phyloP scores from a whole-genome alignment of 2,113 vertebrate species.

The Onychorhynchus coronatus region DNA sequence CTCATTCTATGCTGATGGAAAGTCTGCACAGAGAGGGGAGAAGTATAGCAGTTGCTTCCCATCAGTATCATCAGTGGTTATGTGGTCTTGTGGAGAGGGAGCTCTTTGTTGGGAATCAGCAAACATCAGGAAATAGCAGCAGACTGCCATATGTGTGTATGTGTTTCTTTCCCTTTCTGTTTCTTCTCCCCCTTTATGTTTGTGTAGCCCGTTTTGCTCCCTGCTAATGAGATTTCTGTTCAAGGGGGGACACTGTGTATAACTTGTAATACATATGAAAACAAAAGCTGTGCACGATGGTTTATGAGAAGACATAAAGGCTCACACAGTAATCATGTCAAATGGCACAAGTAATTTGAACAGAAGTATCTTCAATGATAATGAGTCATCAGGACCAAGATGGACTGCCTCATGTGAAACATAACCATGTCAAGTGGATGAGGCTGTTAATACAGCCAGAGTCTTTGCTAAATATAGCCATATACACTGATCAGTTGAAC shows the following conservation, averaged over 20 bases:
- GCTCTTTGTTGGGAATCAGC: background rate
- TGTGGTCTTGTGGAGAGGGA: background rate
- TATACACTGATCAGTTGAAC: background rate
- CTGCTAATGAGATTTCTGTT: background rate
- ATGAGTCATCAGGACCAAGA: background rate
- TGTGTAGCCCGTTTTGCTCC: background rate
- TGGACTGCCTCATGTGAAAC: background rate
- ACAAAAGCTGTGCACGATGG: background rate
- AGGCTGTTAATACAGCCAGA: background rate
- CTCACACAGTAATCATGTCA: background rate
- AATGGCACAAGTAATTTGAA: background rate
- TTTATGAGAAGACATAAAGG: background rate
- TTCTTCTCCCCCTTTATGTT: background rate
- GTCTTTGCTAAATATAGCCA: background rate
- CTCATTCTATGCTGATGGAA: background rate
- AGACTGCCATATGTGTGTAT: background rate
- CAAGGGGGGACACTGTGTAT: background rate
- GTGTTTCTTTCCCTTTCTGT: background rate
- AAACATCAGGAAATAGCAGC: background rate
- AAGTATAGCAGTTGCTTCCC: background rate
- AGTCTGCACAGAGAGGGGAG: background rate
- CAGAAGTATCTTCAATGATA: slow-evolving; percentile 1
- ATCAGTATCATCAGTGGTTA: background rate
- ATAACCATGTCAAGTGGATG: background rate
- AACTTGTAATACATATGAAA: background rate